These are phyloP conservation scores for Myathropa florea DNA, from an alignment of 2,888 invertebrate genomes.

Conservation along the genomic window DNA sequence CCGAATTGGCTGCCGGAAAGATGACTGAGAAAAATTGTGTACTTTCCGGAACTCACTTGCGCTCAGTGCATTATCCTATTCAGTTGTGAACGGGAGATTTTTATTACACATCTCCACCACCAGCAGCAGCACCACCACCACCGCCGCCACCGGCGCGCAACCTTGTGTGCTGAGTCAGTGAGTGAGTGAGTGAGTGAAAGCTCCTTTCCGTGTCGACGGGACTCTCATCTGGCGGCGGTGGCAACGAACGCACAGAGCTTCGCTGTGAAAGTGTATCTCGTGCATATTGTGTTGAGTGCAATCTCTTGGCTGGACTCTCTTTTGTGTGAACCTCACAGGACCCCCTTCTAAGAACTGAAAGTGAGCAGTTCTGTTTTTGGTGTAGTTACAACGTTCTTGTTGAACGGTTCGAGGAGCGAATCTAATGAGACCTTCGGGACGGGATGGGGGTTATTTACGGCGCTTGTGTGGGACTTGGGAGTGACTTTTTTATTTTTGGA, in stretches of 20 bases:
- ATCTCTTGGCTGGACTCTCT: background rate
- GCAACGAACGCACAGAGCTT: background rate
- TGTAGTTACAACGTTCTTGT: background rate
- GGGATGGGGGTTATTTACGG: background rate
- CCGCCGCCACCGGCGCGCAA: background rate
- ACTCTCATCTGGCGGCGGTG: background rate
- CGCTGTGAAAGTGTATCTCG: background rate
- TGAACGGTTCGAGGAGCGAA: too few species aligned
- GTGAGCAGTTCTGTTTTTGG: background rate
- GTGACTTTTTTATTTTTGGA: background rate
- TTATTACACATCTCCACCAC: constrained; percentile 2
- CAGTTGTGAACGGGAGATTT: constrained; percentile 42
- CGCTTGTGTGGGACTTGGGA: background rate
- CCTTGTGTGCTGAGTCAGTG: background rate
- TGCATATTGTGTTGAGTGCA: background rate
- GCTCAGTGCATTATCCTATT: constrained; percentile 67
- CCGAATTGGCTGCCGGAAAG: constrained; percentile 66
- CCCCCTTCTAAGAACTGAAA: background rate
- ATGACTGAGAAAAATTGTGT: constrained; percentile 63
- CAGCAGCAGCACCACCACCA: constrained; percentile 3
- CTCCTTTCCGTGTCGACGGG: constrained; percentile 17
- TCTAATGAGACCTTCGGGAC: background rate
- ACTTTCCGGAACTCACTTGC: constrained; percentile 63
- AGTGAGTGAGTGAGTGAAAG: constrained; percentile 37
- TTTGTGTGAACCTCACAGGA: background rate